Conservation (phyloP, 2,888 invertebrate genomes). For the Oasisia sp. region DNA sequence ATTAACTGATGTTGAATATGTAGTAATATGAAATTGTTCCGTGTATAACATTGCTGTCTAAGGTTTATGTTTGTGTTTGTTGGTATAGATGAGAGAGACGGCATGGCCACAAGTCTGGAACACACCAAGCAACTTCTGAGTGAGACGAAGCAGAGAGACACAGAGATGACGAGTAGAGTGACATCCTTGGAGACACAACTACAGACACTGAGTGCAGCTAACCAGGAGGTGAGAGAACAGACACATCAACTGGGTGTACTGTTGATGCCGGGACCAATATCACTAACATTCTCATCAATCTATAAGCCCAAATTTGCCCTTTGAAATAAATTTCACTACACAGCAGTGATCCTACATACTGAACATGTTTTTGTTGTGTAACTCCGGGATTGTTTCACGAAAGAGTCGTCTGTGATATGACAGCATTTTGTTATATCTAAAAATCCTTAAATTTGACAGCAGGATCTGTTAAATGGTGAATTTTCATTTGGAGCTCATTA, state of each 20-base stretch:
- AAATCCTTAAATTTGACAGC: no score
- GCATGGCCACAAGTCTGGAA: conserved; percentile 48
- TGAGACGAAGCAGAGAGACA: conserved; percentile 49
- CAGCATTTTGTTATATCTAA: no score
- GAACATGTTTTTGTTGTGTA: no score
- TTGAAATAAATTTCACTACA: no score
- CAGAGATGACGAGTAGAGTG: conserved; percentile 49
- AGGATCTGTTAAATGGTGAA: no score
- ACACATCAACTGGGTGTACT: background rate
- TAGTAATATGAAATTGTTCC: background rate
- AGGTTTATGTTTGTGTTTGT: background rate
- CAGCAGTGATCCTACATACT: no score
- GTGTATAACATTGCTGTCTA: background rate
- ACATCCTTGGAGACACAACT: conserved; percentile 53
- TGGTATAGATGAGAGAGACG: conserved; percentile 51
- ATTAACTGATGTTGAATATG: no score
- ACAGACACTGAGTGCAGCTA: conserved; percentile 49
- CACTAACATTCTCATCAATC: no score
- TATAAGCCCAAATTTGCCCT: no score
- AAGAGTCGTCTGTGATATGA: background rate
- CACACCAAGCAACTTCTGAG: conserved; percentile 51
- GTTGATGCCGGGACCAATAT: no score
- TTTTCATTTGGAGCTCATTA: no score
- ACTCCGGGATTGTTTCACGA: background rate
- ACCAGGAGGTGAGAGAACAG: conserved; percentile 54